A percentile compares a stretch with the other conserved stretches of the same genome.
These are phyloP conservation scores for Cynoglossus semilaevis DNA, from an alignment of 2,113 vertebrate species.

Conservation along the genomic window DNA sequence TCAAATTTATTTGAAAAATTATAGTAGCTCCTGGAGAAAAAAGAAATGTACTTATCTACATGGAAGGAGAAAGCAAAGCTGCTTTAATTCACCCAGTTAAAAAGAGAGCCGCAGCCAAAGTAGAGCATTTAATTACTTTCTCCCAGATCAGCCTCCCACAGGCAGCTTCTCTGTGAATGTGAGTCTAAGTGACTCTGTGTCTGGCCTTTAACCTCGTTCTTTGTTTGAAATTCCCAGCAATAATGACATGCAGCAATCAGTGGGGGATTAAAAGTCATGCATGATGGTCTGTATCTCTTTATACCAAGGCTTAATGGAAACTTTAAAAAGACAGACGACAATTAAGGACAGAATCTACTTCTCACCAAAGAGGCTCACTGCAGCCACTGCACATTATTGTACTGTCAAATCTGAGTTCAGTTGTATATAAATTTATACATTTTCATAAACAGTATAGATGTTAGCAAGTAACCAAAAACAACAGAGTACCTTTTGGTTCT, in stretches of 20 bases:
- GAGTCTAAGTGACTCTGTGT: not conserved
- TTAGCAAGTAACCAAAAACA: too few species aligned
- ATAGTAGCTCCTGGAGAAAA: constrained; percentile 10
- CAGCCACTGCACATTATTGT: too few species aligned
- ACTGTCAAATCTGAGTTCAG: too few species aligned
- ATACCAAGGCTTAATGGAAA: not conserved
- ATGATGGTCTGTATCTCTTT: constrained; percentile 30
- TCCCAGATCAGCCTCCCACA: constrained; percentile 29
- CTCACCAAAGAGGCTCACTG: too few species aligned
- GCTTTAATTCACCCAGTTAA: constrained; percentile 27
- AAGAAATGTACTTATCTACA: constrained; percentile 12
- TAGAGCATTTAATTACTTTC: constrained; percentile 53
- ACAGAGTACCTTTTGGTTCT: too few species aligned
- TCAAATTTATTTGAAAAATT: not conserved
- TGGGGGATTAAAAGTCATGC: constrained; percentile 37
- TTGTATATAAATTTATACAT: too few species aligned
- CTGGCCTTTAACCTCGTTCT: constrained; percentile 14
- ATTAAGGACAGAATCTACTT: too few species aligned
- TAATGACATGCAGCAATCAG: constrained; percentile 46
- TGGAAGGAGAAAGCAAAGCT: constrained; percentile 53
- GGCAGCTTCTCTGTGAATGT: constrained; percentile 6
- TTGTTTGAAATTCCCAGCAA: constrained; percentile 26
- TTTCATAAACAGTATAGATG: too few species aligned
- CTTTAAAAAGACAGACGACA: too few species aligned
- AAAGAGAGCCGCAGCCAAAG: constrained; percentile 55